These are phyloP conservation scores for Lipophrys pholis DNA, from an alignment of 2,113 vertebrate species.

Conservation along the genomic window DNA sequence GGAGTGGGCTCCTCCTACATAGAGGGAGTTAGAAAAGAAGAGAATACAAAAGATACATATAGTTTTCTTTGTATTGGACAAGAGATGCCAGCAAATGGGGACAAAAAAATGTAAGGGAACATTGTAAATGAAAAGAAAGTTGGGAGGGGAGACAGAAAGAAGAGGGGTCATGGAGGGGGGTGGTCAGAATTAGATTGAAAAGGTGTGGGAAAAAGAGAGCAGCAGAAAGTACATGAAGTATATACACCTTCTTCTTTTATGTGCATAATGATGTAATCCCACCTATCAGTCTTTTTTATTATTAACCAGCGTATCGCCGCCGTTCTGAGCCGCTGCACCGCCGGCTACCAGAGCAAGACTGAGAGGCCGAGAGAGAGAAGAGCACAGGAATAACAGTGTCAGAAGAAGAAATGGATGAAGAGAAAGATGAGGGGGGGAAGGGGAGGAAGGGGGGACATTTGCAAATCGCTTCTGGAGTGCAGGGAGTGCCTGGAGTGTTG, in stretches of 20 bases:
- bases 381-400: not conserved
- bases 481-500: slow-evolving; percentile 51
- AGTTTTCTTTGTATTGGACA: slow-evolving; percentile 23
- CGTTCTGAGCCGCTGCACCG: slow-evolving; percentile 19
- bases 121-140: not conserved
- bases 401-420: slow-evolving; percentile 42
- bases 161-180: slow-evolving; percentile 20
- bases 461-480: slow-evolving; percentile 50
- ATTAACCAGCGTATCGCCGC: slow-evolving; percentile 32
- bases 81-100: slow-evolving; percentile 17
- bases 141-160: slow-evolving; percentile 35
- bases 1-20: slow-evolving; percentile 47
- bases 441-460: no score
- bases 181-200: slow-evolving; percentile 18
- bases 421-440: not conserved
- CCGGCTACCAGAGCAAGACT: slow-evolving; percentile 6
- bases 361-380: not conserved
- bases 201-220: slow-evolving; percentile 7
- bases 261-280: slow-evolving; percentile 36
- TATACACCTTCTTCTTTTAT: slow-evolving; percentile 6
- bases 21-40: slow-evolving; percentile 37
- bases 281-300: slow-evolving; percentile 47
- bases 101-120: not conserved
- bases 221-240: slow-evolving; percentile 21
- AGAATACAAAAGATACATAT: slow-evolving; percentile 32